Percentiles rank a stretch among this genome's conserved stretches.
These are phyloP conservation scores for Stratiomys singularior DNA, from an alignment of 2,888 invertebrate genomes.

Conservation along the genomic window DNA sequence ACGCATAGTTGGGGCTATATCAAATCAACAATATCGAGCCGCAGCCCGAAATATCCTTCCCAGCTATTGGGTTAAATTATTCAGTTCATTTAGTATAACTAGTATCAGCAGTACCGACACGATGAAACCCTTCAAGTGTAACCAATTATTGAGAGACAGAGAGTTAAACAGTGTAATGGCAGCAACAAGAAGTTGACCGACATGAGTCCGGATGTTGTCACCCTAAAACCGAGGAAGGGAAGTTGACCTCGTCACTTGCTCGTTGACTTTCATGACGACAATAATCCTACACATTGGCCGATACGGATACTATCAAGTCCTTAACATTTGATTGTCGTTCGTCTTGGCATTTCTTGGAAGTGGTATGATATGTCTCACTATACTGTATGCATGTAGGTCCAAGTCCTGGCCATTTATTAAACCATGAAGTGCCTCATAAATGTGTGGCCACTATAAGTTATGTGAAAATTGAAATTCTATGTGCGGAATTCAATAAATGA, in stretches of 20 bases:
- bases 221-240: slow-evolving; percentile 18
- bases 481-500: not conserved
- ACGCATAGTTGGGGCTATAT: too few species aligned
- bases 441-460: not conserved
- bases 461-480: not conserved
- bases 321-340: not conserved
- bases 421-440: not conserved
- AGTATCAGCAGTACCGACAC: slow-evolving; percentile 4
- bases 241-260: slow-evolving; percentile 5
- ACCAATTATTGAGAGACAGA: slow-evolving; percentile 26
- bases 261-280: not conserved
- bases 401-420: not conserved
- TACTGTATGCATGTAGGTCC: not conserved
- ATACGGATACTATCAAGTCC: not conserved
- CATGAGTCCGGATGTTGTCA: slow-evolving; percentile 35
- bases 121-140: slow-evolving; percentile 31
- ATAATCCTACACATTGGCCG: not conserved
- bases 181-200: slow-evolving; percentile 6
- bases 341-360: not conserved
- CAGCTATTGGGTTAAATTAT: not conserved
- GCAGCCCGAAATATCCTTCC: not conserved
- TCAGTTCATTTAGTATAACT: not conserved
- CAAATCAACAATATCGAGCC: too few species aligned
- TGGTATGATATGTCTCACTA: not conserved
- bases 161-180: not conserved